Evolutionary conservation across 1,140 invertebrate genomes (phyloP), one percentile per base, ranked within the genome.

Genomic region (Drosophila nebulosa): DNA sequence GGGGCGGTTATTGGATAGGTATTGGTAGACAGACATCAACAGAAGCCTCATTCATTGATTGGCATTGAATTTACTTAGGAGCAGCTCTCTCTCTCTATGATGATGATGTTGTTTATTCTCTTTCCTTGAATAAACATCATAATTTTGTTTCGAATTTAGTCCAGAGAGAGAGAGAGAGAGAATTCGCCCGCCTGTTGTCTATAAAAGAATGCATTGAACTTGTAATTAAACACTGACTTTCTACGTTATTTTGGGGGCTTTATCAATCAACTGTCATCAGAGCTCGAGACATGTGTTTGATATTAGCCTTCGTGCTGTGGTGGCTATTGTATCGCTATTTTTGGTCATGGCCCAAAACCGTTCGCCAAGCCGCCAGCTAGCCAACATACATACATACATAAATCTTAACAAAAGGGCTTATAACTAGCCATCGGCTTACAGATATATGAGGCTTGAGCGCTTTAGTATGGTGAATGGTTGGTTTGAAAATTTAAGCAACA

Each of bases 401-500:
- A 46, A 46, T 46, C 39, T 46, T 46, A 46, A 46, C 39, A 46
- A 46, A 46, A 46, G 39, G 39, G 39, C 39, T 46, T 21, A 46
- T 16, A 46, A n/a, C n/a, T 14, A 16, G 39, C 16, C 7, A 16
- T 1, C 16, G 16, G 39, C 14, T 42, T 16, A 18, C 16, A 14
- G 18, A 46, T 10, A 46, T 39, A 39, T 32, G 9, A 12, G 30
- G 30, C 14, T 14, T 21, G 16, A 46, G 39, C 4, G n/a, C 14
- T 14, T 21, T 6, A 46, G 39, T 10, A 46, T 46, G 16, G 39
- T 46, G 39, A 46, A 46, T 36, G 32, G n/a, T 32, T 36, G 32
- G n/a, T 32, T 36, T 46, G 51, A 14, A 42, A 65, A 51, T 73
- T 55, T 74, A 60, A 72, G 73, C 71, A 46, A 21, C 39, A 74